These are phyloP conservation scores for Apis florea DNA, from an alignment of 1,140 invertebrate species.

Conservation along the genomic window DNA sequence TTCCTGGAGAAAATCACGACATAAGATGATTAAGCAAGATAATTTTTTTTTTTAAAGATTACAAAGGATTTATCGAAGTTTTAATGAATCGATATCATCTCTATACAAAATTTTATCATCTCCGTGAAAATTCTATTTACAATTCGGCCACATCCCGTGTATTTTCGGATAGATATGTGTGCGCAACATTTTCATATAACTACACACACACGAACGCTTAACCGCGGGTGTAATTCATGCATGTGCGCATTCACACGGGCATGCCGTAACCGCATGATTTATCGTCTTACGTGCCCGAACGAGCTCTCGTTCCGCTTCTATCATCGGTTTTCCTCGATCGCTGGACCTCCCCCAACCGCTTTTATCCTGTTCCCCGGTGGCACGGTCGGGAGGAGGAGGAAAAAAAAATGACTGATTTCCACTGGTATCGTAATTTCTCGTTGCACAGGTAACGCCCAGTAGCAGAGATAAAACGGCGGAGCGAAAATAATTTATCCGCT, in stretches of 20 bases:
- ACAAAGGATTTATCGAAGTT: too few relatives aligned
- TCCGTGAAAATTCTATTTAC: too few relatives aligned
- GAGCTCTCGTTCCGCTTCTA: slow-evolving; percentile 52
- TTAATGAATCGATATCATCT: too few relatives aligned
- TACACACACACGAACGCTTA: slow-evolving; percentile 31
- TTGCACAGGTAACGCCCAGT: too few relatives aligned
- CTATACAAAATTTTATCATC: too few relatives aligned
- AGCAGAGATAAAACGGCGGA: too few relatives aligned
- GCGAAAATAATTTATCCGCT: not conserved
- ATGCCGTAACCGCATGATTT: slow-evolving; percentile 59
- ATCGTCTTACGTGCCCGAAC: slow-evolving; percentile 61
- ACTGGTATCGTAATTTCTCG: slow-evolving; percentile 31
- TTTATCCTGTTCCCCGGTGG: not conserved
- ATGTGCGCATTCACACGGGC: slow-evolving; percentile 35
- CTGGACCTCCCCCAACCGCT: not conserved
- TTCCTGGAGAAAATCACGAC: not conserved
- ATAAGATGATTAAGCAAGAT: too few relatives aligned
- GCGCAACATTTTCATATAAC: not conserved
- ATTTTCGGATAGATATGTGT: not conserved
- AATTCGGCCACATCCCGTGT: too few relatives aligned
- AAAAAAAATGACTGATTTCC: slow-evolving; percentile 45
- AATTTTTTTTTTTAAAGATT: too few relatives aligned
- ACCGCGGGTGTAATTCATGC: slow-evolving; percentile 41
- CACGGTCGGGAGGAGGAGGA: not conserved
- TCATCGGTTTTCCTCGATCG: slow-evolving; percentile 56